These are phyloP conservation scores for Crotalus tigris DNA, from an alignment of 2,113 vertebrate genomes.

Conservation along the genomic window DNA sequence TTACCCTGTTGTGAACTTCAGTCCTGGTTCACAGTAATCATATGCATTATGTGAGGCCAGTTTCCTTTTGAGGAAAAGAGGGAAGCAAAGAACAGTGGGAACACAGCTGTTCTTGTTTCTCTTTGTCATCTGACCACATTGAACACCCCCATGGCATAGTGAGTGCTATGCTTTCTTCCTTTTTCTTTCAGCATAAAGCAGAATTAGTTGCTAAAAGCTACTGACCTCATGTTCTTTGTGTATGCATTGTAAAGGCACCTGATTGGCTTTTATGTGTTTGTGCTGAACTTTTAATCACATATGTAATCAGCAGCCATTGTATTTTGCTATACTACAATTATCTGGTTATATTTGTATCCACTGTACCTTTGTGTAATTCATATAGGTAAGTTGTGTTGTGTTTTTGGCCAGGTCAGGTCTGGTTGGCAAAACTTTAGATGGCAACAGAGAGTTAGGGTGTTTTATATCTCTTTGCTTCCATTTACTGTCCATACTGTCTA, in stretches of 20 bases:
- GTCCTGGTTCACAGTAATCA: neutral
- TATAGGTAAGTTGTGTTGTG: neutral
- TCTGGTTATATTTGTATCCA: neutral
- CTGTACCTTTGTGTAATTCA: neutral
- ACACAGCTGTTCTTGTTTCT: neutral
- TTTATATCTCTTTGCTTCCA: neutral
- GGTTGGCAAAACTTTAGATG: neutral
- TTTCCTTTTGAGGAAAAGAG: neutral
- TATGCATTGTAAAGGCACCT: neutral
- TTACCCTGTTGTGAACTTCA: neutral
- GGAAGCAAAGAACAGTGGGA: neutral
- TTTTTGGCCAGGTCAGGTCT: neutral
- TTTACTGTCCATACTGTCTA: neutral
- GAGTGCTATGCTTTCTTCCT: neutral
- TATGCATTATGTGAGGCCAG: neutral
- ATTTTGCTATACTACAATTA: neutral
- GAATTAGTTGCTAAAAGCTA: neutral
- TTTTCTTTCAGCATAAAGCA: neutral
- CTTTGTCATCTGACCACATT: neutral
- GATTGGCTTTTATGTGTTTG: neutral
- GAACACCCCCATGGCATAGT: neutral
- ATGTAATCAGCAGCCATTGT: neutral
- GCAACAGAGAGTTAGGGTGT: neutral
- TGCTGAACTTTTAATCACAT: neutral
- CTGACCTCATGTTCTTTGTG: neutral